A percentile compares a stretch with the other conserved stretches of the same genome.
These are phyloP conservation scores for Petrolisthes manimaculis DNA, from an alignment of 2,888 invertebrate species.

Conservation along the genomic window DNA sequence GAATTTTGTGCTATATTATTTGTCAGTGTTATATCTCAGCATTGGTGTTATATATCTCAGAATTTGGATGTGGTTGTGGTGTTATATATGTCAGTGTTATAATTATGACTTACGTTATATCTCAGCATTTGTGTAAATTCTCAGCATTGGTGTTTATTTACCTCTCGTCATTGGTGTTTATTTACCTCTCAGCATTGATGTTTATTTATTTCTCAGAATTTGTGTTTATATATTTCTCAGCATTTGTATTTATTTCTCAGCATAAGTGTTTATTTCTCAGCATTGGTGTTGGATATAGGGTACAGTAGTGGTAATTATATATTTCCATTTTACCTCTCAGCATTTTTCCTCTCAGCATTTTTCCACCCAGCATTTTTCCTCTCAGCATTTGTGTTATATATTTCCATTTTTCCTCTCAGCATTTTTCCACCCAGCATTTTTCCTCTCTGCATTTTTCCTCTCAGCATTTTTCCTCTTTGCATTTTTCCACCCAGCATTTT, in stretches of 20 bases:
- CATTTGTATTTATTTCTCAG: neutral
- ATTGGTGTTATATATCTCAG: neutral
- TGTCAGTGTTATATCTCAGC: too few species aligned
- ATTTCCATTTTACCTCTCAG: neutral
- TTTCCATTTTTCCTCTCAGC: neutral
- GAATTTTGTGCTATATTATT: neutral
- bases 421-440: neutral
- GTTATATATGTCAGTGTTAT: neutral
- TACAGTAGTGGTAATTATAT: neutral
- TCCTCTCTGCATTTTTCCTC: neutral
- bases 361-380: neutral
- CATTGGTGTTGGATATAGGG: neutral
- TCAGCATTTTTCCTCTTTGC: slow-evolving; percentile 66
- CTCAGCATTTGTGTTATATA: neutral
- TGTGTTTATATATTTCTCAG: neutral
- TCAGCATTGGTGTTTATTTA: neutral
- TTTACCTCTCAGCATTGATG: neutral
- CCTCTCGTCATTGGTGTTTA: too few species aligned
- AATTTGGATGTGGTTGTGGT: neutral
- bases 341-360: neutral
- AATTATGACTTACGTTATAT: neutral
- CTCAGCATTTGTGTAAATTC: neutral
- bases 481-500: slow-evolving; percentile 75
- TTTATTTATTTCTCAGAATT: neutral
- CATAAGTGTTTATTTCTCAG: neutral